phyloP scores from a whole-genome alignment of 2,888 invertebrate species.

The Athetis lepigone region DNA sequence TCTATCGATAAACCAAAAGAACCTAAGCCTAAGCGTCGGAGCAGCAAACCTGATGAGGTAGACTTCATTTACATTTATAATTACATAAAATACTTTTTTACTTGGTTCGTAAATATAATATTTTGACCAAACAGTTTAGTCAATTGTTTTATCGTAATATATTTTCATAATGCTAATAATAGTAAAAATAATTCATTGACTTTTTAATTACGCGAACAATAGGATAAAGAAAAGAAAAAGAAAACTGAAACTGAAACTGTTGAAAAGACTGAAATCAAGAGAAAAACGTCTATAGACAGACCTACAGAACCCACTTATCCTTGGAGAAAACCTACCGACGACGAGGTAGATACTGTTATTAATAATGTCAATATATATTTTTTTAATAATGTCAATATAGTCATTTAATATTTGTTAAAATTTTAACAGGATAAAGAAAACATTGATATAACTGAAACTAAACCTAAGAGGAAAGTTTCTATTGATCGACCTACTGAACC shows the following conservation, averaged over 20 bases:
- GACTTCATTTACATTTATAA: slow-evolving; percentile 20
- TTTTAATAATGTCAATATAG: background rate
- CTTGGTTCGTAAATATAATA: too few relatives aligned
- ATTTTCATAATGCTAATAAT: background rate
- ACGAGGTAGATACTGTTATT: slow-evolving; percentile 62
- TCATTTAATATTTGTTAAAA: background rate
- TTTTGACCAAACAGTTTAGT: background rate
- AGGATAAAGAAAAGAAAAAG: slow-evolving; percentile 62
- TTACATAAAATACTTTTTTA: background rate
- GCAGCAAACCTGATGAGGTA: slow-evolving; percentile 67
- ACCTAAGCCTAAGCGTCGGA: slow-evolving; percentile 53
- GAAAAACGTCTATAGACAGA: slow-evolving; percentile 65
- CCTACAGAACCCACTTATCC: slow-evolving; percentile 62
- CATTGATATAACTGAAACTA: slow-evolving; percentile 51
- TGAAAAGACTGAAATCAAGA: slow-evolving; percentile 65
- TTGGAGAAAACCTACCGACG: slow-evolving; percentile 63
- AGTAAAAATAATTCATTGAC: slow-evolving; percentile 2
- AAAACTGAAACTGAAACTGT: slow-evolving; percentile 59
- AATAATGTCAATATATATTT: background rate
- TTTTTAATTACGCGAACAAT: slow-evolving; percentile 9
- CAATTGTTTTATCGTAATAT: background rate
- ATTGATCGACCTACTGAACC: slow-evolving; percentile 63
- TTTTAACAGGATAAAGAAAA: slow-evolving; percentile 65
- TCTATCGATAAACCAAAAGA: slow-evolving; percentile 61
- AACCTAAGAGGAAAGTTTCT: slow-evolving; percentile 59